Base-by-base conservation (phyloP, 1,140 invertebrate genomes). In the Brachionus sp. region DNA sequence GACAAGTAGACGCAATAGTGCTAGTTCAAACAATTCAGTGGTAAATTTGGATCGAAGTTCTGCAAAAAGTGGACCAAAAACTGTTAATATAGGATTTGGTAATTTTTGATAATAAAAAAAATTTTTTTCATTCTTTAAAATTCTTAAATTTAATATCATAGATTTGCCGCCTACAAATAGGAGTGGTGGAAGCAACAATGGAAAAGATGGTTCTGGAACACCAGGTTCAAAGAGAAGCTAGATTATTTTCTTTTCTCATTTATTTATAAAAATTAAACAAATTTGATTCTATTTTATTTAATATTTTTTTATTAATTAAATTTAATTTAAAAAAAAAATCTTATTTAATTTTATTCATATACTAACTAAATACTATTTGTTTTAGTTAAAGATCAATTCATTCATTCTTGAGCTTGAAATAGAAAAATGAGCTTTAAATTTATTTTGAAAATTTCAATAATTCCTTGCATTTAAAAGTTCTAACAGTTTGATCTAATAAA, bases 61-160 rank as follows among this genome's bases (percentile, higher is more conserved):
- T 13, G 70, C 44, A 1, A 75, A 33, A 75, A 57, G 50, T 33
- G 77, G 50, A 19, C 50, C 62, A 3, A 57, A 57, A 66, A 57
- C 62, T 13, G 77, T 66, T 10, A 80, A 66, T 44, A 80, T 80
- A 35, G 77, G 77, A 10, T 80, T 80, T 25, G 77, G 77, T 80
- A 62, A 80, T 0, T 6, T 33, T 2, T 29, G 1, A 29, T 16
- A 50, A n/a, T n/a, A n/a, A n/a, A n/a, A n/a, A n/a, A n/a, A n/a
- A n/a, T n/a, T n/a, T n/a, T n/a, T n/a, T n/a, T n/a, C n/a, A n/a
- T n/a, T 12, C 44, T 50, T 77, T 12, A 6, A 19, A 42, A 42
- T 44, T 37, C 23, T 10, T 7, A 39, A 13, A 39, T 44, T 37
- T 44, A 37, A 25, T 42, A 13, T 23, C 23, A 42, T 13, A 80